Evolutionary conservation across 1,140 invertebrate genomes (phyloP), one percentile per base, ranked within the genome.

Genomic region (Chelonus insularis): DNA sequence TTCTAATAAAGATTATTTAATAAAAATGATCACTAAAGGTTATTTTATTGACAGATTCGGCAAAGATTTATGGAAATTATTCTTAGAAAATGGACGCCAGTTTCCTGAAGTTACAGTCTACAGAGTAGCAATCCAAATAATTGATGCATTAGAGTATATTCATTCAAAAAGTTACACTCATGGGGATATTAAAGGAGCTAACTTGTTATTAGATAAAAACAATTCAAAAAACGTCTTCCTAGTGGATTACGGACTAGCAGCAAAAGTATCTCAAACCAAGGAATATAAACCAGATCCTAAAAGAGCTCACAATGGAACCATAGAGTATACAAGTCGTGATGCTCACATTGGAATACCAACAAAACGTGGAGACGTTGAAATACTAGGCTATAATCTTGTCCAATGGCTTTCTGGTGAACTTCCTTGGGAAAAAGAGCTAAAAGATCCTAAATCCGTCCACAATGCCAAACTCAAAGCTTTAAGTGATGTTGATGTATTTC

Each of bases 301-400:
- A 67, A 92, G 90, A 75, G 94, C 94, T 60, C 95, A 98, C 74
- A 92, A 98, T 83, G 96, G 96, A 1, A 98, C 96, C 1, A 91
- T 96, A 64, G 94, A 97, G 72, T 98, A 96, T 72, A 94, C 94
- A 1, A 96, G 93, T 68, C 84, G 93, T 65, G 96, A 98, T 86
- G 95, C 95, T 41, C 96, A 98, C 84, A 84, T 84, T 72, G 86
- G 89, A 92, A 93, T 91, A 43, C 84, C 90, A 61, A 94, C 94
- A 36, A 86, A 91, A 74, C 82, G 95, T 67, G 91, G 94, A 1
- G 96, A 98, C 79, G 77, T 98, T 1, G 95, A 98, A 83, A 95
- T 96, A 59, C 82, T 98, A 0, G 92, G 86, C 6, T 98, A 94
- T 71, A 98, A 97, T 81, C 84, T 97, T 70, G 85, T 97, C 25